A percentile compares a stretch with the other conserved stretches of the same genome.
Conservation (phyloP, 2,113 vertebrate genomes). For the Gambusia affinis region DNA sequence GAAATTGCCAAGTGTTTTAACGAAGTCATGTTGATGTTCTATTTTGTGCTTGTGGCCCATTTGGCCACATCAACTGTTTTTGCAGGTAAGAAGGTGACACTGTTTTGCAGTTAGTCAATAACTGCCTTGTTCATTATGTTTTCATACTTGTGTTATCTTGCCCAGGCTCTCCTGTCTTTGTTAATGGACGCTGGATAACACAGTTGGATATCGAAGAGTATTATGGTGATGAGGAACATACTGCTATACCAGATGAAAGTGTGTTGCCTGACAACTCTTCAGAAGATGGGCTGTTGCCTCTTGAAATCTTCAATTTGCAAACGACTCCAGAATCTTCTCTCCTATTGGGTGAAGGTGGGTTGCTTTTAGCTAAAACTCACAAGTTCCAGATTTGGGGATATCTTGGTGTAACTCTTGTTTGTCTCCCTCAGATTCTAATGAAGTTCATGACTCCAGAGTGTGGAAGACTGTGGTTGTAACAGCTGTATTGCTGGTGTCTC, state of each 20-base stretch:
- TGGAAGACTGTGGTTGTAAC: slow-evolving; percentile 58
- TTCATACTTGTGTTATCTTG: background rate
- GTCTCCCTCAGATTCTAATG: background rate
- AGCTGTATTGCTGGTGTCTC: slow-evolving; percentile 48
- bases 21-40: slow-evolving; percentile 41
- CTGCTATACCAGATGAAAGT: background rate
- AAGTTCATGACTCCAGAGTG: background rate
- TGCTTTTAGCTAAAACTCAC: background rate
- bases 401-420: background rate
- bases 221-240: background rate
- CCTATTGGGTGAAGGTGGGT: slow-evolving; percentile 41
- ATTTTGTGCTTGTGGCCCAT: slow-evolving; percentile 35
- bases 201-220: background rate
- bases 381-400: background rate
- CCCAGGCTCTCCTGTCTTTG: slow-evolving; percentile 28
- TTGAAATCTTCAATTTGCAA: background rate
- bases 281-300: background rate
- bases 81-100: slow-evolving; percentile 48
- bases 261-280: background rate
- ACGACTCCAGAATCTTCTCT: background rate
- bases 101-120: accelerated
- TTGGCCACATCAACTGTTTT: slow-evolving; percentile 8
- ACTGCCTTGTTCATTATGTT: background rate
- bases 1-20: accelerated
- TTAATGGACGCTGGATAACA: slow-evolving; percentile 18